Evolutionary conservation across 1,140 invertebrate genomes (phyloP).

Genomic region (Grapholita molesta): DNA sequence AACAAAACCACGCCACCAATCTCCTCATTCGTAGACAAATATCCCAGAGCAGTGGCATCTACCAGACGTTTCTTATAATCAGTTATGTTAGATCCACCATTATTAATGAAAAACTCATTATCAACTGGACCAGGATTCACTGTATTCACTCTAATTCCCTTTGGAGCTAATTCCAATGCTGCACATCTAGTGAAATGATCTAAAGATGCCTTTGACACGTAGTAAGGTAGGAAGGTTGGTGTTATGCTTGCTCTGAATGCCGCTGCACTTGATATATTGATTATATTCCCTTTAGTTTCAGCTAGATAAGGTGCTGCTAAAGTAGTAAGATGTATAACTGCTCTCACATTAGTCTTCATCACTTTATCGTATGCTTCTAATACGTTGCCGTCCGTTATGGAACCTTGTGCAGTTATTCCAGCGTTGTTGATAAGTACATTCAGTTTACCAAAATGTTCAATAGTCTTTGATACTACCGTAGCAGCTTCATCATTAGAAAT

Average conservation of each 20-base stretch:
- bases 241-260: slow-evolving; percentile 33
- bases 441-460: slow-evolving; percentile 79
- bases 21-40: slow-evolving; percentile 25
- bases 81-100: background rate
- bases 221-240: background rate
- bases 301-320: slow-evolving; percentile 84
- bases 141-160: background rate
- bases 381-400: slow-evolving; percentile 81
- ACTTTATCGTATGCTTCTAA: slow-evolving; percentile 83
- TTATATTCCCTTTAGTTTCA: slow-evolving; percentile 83
- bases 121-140: background rate
- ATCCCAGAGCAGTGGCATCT: slow-evolving; percentile 15
- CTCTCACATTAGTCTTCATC: slow-evolving; percentile 84
- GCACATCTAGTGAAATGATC: slow-evolving; percentile 19
- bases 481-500: slow-evolving; percentile 81
- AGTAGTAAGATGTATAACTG: slow-evolving; percentile 84
- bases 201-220: slow-evolving; percentile 12
- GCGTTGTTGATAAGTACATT: slow-evolving; percentile 86
- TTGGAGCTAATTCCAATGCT: slow-evolving; percentile 7
- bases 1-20: slow-evolving; percentile 26
- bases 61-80: background rate
- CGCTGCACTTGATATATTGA: slow-evolving; percentile 87
- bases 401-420: slow-evolving; percentile 82
- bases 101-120: background rate
- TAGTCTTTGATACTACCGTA: slow-evolving; percentile 79